Base-by-base conservation (phyloP, 2,113 vertebrate genomes). In the Epinephelus lanceolatus region DNA sequence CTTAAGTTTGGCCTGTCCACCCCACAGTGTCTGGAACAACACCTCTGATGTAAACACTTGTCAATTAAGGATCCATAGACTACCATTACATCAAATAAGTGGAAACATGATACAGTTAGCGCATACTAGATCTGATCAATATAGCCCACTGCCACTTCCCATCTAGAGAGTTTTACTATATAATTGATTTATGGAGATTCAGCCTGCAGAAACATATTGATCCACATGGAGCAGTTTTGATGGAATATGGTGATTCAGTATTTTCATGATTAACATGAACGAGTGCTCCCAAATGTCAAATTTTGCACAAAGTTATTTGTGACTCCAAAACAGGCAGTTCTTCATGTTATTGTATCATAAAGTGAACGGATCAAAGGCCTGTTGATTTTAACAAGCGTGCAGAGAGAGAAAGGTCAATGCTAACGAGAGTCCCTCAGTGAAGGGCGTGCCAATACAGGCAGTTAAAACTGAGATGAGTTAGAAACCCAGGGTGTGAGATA, bases 391-490 rank as follows among this genome's bases (percentile, higher is more conserved):
- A 93, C 87, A 80, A 81, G 79, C 62, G 27, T 60, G 53, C 74
- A 66, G 78, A 73, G 77, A 79, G 81, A 76, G 78, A 85, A 77
- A 93, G 92, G 93, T 94, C 93, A 94, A 65, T 37, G 77, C 84
- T 92, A 91, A 94, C 40, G 70, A 89, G 86, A 71, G 72, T 52
- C 75, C 60, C 23, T 80, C 76, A 42, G 75, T 83, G 81, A 87
- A 80, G 27, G n/a, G 19, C 10, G n/a, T 77, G 88, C 81, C 87
- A 51, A 89, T 89, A 88, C 69, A 80, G 63, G 83, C 85, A 62
- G 90, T 92, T 88, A 91, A 93, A 92, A 87, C 63, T 63, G 63
- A 76, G 84, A 83, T 47, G 59, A 63, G 92, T 95, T 96, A 95
- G 92, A 89, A 86, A 88, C 93, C 88, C 17, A 2, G 63, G 49